Conservation (phyloP, 2,113 vertebrate genomes). For the Larimichthys polyactis region DNA sequence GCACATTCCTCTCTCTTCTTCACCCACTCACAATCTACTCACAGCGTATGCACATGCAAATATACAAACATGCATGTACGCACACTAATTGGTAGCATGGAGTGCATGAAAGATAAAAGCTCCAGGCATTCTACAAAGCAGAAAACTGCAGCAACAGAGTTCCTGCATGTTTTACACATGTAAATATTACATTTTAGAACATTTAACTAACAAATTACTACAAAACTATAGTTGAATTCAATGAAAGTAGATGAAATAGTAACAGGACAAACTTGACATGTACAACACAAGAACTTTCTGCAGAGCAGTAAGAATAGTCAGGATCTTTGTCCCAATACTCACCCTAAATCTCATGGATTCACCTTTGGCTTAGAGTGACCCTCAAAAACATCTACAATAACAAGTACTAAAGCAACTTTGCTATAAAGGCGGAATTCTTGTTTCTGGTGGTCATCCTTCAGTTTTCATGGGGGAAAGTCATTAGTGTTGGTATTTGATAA, state of each 20-base stretch:
- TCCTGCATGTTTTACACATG: slow-evolving; percentile 1
- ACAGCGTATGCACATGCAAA: neutral
- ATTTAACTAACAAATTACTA: neutral
- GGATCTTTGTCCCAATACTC: neutral
- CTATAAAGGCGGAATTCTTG: neutral
- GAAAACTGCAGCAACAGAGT: slow-evolving; percentile 23
- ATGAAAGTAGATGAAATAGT: neutral
- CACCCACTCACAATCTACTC: slow-evolving; percentile 14
- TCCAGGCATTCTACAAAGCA: slow-evolving; percentile 28
- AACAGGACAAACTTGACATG: neutral
- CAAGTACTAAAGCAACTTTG: neutral
- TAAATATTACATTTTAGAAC: neutral
- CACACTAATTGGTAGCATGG: slow-evolving; percentile 10
- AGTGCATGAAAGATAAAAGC: slow-evolving; percentile 30
- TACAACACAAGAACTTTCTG: neutral
- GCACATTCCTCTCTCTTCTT: slow-evolving; percentile 2
- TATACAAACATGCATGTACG: neutral
- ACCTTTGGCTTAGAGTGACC: neutral
- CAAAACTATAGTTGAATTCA: neutral
- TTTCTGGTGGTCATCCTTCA: neutral
- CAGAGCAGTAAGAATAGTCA: neutral
- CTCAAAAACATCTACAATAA: neutral
- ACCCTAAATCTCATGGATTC: too few relatives aligned
- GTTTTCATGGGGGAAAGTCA: too few relatives aligned
- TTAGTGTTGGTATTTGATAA: neutral